These are phyloP conservation scores for Clepsis dumicolana DNA, from an alignment of 2,888 invertebrate genomes.

Conservation along the genomic window DNA sequence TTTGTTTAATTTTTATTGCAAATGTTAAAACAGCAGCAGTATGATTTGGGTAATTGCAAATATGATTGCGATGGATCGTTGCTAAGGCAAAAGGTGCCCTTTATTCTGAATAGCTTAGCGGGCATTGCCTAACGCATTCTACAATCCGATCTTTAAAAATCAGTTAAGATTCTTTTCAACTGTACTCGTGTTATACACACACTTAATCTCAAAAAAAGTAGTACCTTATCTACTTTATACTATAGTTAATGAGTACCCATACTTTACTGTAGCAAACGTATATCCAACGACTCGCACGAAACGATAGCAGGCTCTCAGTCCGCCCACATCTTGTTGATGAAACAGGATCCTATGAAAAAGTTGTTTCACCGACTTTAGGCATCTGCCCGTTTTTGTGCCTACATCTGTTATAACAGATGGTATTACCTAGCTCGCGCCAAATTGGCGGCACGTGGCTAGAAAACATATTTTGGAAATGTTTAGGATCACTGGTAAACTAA, in stretches of 20 bases:
- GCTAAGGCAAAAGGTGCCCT: too few species aligned
- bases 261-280: neutral
- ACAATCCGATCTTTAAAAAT: too few species aligned
- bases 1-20: too few species aligned
- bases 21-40: too few species aligned
- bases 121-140: too few species aligned
- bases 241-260: neutral
- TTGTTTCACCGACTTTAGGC: conserved; percentile 18
- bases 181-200: too few species aligned
- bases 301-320: neutral
- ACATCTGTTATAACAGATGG: conserved; percentile 6
- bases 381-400: conserved; percentile 29
- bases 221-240: too few species aligned
- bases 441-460: conserved; percentile 13
- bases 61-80: too few species aligned
- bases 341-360: conserved; percentile 29
- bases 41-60: too few species aligned
- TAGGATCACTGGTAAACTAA: conserved; percentile 5
- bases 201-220: too few species aligned
- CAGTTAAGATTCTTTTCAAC: too few species aligned
- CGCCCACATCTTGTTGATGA: conserved; percentile 16
- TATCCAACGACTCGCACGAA: neutral
- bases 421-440: conserved; percentile 18
- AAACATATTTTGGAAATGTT: neutral
- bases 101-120: too few species aligned